Percentiles rank a stretch among this genome's conserved stretches.
Conservation (phyloP, 1,140 invertebrate species). For the Tetramorium parvispinum region DNA sequence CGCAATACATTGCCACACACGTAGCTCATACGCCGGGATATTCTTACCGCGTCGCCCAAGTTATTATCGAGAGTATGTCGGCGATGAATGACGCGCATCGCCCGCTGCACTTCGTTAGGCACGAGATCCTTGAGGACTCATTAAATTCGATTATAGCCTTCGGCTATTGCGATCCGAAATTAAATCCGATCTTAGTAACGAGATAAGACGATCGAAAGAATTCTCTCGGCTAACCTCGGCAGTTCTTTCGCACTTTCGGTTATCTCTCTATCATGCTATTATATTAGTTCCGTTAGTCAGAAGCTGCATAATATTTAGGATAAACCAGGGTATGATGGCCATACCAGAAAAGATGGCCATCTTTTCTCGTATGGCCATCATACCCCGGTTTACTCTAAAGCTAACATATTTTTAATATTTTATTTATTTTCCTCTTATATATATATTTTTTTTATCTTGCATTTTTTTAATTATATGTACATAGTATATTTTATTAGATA, state of each 20-base stretch:
- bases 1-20: conserved; percentile 76
- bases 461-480: not conserved
- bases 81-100: conserved; percentile 27
- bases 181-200: not conserved
- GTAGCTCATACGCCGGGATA: conserved; percentile 70
- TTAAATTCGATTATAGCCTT: conserved; percentile 27
- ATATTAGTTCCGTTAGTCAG: not conserved
- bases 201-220: not conserved
- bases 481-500: not conserved
- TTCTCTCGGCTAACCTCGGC: not conserved
- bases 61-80: conserved; percentile 49
- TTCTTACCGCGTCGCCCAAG: conserved; percentile 60
- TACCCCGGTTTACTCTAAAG: no score
- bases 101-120: not conserved
- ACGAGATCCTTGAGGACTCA: conserved; percentile 15
- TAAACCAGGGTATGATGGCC: no score
- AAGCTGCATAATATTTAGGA: not conserved
- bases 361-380: no score
- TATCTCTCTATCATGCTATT: not conserved
- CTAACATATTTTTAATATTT: not conserved
- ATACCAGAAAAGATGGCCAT: no score
- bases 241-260: not conserved
- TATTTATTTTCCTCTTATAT: not conserved
- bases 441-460: not conserved
- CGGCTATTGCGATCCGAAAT: not conserved